A percentile compares a stretch with the other conserved stretches of the same genome.
Conservation (phyloP, 2,797 vertebrate species). For the Gambelia wislizenii region DNA sequence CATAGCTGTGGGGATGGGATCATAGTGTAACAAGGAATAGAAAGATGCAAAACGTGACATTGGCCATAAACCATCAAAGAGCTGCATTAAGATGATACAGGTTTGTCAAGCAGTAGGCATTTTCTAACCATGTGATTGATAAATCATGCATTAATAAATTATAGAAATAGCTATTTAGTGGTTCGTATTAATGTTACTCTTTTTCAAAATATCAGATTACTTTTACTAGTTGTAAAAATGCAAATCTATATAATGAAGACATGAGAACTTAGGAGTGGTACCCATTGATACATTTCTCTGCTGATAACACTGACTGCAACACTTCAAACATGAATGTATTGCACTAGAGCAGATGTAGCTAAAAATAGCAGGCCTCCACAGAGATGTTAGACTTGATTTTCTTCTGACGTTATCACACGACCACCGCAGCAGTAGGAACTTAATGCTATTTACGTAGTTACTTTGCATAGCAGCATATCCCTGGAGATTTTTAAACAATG, state of each 20-base stretch:
- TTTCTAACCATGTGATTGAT: background rate
- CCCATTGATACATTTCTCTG: slow-evolving; percentile 5
- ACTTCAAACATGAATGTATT: slow-evolving; percentile 52
- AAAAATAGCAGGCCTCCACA: slow-evolving; percentile 63
- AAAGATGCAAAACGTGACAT: no score
- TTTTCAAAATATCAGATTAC: background rate
- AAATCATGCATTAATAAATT: background rate
- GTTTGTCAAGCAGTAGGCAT: no score
- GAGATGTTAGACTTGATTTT: slow-evolving; percentile 71
- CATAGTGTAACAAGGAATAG: no score
- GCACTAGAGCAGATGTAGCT: slow-evolving; percentile 62
- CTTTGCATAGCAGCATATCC: slow-evolving; percentile 74
- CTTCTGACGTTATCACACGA: slow-evolving; percentile 69
- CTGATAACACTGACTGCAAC: slow-evolving; percentile 52
- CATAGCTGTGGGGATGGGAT: no score
- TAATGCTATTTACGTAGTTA: slow-evolving; percentile 74
- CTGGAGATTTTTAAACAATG: slow-evolving; percentile 73
- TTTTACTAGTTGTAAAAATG: background rate
- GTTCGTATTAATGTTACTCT: background rate
- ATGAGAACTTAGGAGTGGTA: background rate
- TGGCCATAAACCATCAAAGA: no score
- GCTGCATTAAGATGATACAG: no score
- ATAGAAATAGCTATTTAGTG: background rate
- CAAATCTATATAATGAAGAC: background rate
- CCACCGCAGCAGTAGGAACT: slow-evolving; percentile 69